Percentiles rank a stretch among this genome's conserved stretches.
Evolutionary conservation across 53 echinoderm and acorn worm genomes (phyloP).

Genomic region (Glandiceps talaboti): DNA sequence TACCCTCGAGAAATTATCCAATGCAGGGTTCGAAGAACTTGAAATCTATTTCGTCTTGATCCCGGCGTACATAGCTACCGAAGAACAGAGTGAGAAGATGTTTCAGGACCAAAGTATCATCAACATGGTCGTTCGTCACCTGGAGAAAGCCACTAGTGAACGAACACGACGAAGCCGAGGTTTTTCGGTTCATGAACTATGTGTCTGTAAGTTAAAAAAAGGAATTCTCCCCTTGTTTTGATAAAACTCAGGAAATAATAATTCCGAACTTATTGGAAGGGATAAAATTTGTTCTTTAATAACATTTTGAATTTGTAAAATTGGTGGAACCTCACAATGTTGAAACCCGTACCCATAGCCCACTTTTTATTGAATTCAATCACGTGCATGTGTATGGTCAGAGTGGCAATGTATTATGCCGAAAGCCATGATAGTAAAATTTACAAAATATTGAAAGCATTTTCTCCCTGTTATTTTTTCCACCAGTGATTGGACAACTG

Average conservation of each 20-base stretch:
- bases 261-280: too few relatives aligned
- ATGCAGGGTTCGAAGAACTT: not conserved
- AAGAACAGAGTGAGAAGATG: slow-evolving; percentile 52
- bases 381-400: too few relatives aligned
- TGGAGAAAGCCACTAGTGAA: not conserved
- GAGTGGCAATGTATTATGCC: too few relatives aligned
- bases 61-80: slow-evolving; percentile 62
- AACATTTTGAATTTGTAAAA: too few relatives aligned
- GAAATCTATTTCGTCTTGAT: slow-evolving; percentile 17
- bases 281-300: too few relatives aligned
- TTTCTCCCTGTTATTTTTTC: not conserved
- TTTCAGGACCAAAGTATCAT: not conserved
- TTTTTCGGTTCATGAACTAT: not conserved
- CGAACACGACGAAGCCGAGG: not conserved
- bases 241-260: too few relatives aligned
- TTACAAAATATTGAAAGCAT: too few relatives aligned
- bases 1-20: not conserved
- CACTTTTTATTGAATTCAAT: too few relatives aligned
- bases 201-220: not conserved
- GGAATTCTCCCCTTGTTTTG: too few relatives aligned
- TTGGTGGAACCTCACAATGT: too few relatives aligned
- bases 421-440: too few relatives aligned
- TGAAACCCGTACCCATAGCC: too few relatives aligned
- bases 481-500: slow-evolving; percentile 16
- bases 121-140: not conserved